These are phyloP conservation scores for Nasonia vitripennis DNA, from an alignment of 1,140 invertebrate genomes.

Conservation along the genomic window DNA sequence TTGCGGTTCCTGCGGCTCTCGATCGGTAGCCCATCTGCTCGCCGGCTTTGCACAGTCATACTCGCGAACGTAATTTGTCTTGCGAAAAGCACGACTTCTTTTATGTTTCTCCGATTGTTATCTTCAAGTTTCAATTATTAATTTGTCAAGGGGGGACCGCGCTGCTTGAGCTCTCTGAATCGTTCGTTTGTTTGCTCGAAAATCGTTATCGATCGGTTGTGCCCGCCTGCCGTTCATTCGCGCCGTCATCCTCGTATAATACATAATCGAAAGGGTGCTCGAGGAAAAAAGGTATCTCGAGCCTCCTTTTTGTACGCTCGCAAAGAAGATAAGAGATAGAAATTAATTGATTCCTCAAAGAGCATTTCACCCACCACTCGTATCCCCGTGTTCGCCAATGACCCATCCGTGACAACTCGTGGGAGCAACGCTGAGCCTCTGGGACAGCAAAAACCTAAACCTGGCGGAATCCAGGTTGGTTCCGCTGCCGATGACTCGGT, in stretches of 20 bases:
- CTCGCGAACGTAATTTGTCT: background rate
- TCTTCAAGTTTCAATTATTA: background rate
- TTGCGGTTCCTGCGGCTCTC: background rate
- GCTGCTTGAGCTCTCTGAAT: background rate
- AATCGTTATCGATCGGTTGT: no score
- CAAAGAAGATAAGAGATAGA: background rate
- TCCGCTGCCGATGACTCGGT: slow-evolving; percentile 92
- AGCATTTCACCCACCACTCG: slow-evolving; percentile 77
- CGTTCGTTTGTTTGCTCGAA: no score
- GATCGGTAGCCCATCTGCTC: background rate
- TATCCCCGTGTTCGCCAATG: slow-evolving; percentile 91
- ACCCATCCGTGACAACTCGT: slow-evolving; percentile 92
- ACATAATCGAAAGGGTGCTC: no score
- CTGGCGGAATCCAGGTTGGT: slow-evolving; percentile 93
- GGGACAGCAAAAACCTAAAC: slow-evolving; percentile 91
- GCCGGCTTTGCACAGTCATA: background rate
- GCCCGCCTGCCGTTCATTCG: no score
- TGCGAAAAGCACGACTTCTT: background rate
- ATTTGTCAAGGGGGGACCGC: background rate
- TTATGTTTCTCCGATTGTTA: background rate
- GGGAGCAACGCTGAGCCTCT: slow-evolving; percentile 86
- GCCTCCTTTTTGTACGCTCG: no score
- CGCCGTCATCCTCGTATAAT: no score
- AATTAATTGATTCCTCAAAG: no score
- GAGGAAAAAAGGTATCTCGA: no score